Evolutionary conservation across 2,888 invertebrate genomes (phyloP), one percentile per base, ranked within the genome.

Genomic region (Campoplex nolae): DNA sequence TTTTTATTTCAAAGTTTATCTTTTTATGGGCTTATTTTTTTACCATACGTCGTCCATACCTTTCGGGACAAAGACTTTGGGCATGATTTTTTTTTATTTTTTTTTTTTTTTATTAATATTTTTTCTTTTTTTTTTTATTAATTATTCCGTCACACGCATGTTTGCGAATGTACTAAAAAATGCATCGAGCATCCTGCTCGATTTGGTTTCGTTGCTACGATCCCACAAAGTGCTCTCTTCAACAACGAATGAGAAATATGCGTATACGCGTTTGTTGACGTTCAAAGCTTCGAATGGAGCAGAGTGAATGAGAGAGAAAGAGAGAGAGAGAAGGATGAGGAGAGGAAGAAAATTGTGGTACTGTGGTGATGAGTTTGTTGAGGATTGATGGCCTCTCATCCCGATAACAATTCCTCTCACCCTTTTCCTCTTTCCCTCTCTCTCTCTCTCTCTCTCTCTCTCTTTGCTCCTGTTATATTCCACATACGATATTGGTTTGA

Each of bases 321-420:
- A 3, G 67, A 16, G 68, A 54, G 83, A 42, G 74, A 56, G 38
- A 38, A 6, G 35, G 23, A 62, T 54, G 35, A 38, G 54, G 51
- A 56, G 65, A 65, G 79, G 70, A 32, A 38, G 68, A 68, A 77
- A 62, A 70, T 58, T 85, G 83, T 74, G 87, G 85, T 83, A 65
- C 71, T 71, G 83, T 70, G 77, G 80, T 79, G 87, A 87, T 83
- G 83, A 87, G 83, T 83, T 87, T 85, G 75, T 28, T 32, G 73
- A 85, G 83, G 85, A 85, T 77, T 83, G 71, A 88, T 87, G 84
- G 86, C 86, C 76, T 83, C 83, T 83, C 83, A 83, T 83, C 68
- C 79, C 79, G 71, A 83, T 73, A 86, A 83, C 83, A 80, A 73
- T 80, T 76, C 48, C 84, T 81, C 86, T 70, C 76, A 68, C 83